Evolutionary conservation across 2,888 invertebrate species (phyloP), one percentile per base, ranked within the genome.

Genomic region (Quadriops clusia): DNA sequence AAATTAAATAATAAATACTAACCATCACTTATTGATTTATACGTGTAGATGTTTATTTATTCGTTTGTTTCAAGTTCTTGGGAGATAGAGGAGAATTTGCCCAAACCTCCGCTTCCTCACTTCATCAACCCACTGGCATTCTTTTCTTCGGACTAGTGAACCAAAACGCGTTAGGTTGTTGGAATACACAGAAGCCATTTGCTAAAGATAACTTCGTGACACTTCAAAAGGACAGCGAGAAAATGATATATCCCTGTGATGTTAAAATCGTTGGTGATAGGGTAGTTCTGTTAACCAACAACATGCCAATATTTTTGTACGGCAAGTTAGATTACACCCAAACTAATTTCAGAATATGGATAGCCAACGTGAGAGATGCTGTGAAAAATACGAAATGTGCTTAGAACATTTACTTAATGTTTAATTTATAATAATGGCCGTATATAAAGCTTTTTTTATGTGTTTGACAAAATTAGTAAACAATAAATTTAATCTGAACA

Each of bases 221-320:
- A 1, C 61, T 82, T 1, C 73, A 71, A 0, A 64, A 68, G 28
- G 69, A 83, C 47, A 60, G 63, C 5, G 47, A 56, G 3, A 68
- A 59, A 6, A 64, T 86, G 63, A 71, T 79, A 31, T 86, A 85
- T 51, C 83, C 84, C 1, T 73, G 73, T 45, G 77, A 77, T 47
- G 51, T 77, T 25, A 70, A 68, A 47, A 56, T 81, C 23, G 69
- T 69, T n/a, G 66, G 66, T 1, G 65, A 68, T 32, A 70, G 70
- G 29, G 65, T 81, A 5, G 79, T 80, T 72, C 61, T 79, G 8
- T 65, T 79, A 47, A 69, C 74, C 0, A 81, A 81, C 51, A 68
- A 68, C 0, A 64, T 82, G 54, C 80, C 78, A 0, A 61, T 67
- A 2, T 80, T 74, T 46, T 66, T 76, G 1, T 81, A 78, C 47